Evolutionary conservation across 35 echinoderm and acorn worm genomes (phyloP), one percentile per base, ranked within the genome.

Genomic region (Amphiura filiformis): DNA sequence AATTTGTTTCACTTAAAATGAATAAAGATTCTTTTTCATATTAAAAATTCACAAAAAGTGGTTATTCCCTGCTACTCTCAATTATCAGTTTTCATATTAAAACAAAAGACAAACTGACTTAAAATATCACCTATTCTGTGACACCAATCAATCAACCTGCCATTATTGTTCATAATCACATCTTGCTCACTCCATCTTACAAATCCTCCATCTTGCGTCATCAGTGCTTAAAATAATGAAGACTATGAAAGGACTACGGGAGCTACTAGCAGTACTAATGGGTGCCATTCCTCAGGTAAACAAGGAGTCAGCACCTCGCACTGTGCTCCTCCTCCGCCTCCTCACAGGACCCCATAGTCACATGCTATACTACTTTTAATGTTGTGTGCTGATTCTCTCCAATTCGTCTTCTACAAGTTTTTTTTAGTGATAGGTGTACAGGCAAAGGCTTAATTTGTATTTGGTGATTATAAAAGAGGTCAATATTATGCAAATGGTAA

Each of bases 181-280:
- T n/a, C n/a, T n/a, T n/a, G n/a, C n/a, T n/a, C n/a, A n/a, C n/a
- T n/a, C n/a, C n/a, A n/a, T n/a, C n/a, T n/a, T n/a, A n/a, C n/a
- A n/a, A n/a, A n/a, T n/a, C n/a, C n/a, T 83, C 1, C 0, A 18
- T 79, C 65, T 90, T 49, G 32, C 64, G 56, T 12, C 39, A 41
- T 57, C 92, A 99, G 96, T 99, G 49, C 90, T 99, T 76, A 99
- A 99, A 93, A 94, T 99, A 7, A 99, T 99, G 96, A 94, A 94
- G 93, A 95, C 96, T 0, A 95, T 99, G 93, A 99, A 94, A 87
- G 96, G 96, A 40, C 86, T 99, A 49, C 93, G 96, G 32, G 93
- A 94, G 79, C 88, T 99, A 38, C 89, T 99, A 52, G 89, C 89
- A 35, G 96, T 99, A 7, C 90, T 99, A 40, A 99, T 99, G 96